Conservation (phyloP, 2,797 vertebrate genomes). For the Platalea minor region DNA sequence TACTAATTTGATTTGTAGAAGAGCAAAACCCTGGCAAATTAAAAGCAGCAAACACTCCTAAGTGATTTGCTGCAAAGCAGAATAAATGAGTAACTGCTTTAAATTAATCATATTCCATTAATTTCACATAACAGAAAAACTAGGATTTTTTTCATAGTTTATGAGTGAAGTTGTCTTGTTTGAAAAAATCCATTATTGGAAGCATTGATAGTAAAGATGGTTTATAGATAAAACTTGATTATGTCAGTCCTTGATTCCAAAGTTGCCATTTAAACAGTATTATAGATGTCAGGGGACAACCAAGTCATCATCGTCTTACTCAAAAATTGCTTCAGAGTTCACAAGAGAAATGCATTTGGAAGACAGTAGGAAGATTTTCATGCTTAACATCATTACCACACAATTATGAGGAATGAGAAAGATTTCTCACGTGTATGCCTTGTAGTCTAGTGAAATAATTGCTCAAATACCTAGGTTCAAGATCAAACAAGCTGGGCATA, state of each 20-base stretch:
- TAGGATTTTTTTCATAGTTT: neutral
- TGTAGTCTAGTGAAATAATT: neutral
- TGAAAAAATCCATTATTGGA: neutral
- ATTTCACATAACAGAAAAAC: neutral
- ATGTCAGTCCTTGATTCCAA: neutral
- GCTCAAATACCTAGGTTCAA: neutral
- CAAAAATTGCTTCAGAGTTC: neutral
- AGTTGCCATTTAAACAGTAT: neutral
- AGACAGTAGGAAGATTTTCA: neutral
- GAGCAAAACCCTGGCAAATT: conserved; percentile 36
- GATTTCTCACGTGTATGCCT: neutral
- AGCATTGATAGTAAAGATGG: neutral
- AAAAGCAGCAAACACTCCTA: conserved; percentile 38
- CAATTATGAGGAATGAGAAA: neutral
- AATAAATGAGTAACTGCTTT: conserved; percentile 33
- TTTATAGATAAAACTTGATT: neutral
- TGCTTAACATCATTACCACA: neutral
- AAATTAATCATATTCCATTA: conserved; percentile 23
- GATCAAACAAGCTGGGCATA: neutral
- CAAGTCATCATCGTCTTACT: neutral
- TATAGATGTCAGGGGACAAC: neutral
- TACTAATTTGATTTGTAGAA: conserved; percentile 54
- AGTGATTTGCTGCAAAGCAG: conserved; percentile 23
- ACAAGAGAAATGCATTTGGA: neutral
- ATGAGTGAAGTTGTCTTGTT: neutral